Evolutionary conservation across 2,113 vertebrate species (phyloP).

Genomic region (Vanacampus margaritifer): DNA sequence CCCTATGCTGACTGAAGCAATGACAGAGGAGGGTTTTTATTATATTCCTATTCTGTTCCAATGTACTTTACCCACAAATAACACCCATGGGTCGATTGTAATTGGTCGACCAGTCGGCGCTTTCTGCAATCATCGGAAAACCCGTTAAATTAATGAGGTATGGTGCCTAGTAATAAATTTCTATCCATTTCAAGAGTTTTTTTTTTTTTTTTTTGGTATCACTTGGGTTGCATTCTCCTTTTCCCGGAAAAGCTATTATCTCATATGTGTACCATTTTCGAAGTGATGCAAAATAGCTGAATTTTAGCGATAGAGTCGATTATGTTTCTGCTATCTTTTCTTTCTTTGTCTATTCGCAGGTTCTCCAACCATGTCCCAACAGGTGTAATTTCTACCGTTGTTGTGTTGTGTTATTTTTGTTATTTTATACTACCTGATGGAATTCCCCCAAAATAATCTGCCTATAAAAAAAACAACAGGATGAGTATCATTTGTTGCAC

Average conservation of each 20-base stretch:
- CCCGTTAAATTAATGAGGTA: slow-evolving; percentile 25
- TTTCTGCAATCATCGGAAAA: slow-evolving; percentile 40
- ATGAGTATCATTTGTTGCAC: too few species aligned
- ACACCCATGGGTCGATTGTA: neutral
- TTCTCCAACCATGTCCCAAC: too few species aligned
- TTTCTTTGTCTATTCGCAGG: too few species aligned
- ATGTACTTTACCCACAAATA: neutral
- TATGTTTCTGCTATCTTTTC: too few species aligned
- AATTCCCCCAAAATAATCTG: too few species aligned
- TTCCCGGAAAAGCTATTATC: slow-evolving; percentile 6
- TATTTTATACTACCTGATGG: too few species aligned
- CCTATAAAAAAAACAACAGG: too few species aligned
- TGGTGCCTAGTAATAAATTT: slow-evolving; percentile 34
- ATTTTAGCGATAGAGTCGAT: neutral
- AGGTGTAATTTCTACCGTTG: too few species aligned
- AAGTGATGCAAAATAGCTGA: neutral
- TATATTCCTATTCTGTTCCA: neutral
- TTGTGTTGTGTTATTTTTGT: too few species aligned
- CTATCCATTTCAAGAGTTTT: slow-evolving; percentile 18
- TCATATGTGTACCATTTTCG: neutral
- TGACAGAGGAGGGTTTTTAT: neutral
- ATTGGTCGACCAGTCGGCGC: slow-evolving; percentile 12
- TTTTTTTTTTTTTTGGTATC: slow-evolving; percentile 9
- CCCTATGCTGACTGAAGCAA: neutral
- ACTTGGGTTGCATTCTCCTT: neutral